Percentiles rank a stretch among this genome's conserved stretches.
phyloP scores from a whole-genome alignment of 1,140 invertebrate genomes.

The Hycleus cichorii region DNA sequence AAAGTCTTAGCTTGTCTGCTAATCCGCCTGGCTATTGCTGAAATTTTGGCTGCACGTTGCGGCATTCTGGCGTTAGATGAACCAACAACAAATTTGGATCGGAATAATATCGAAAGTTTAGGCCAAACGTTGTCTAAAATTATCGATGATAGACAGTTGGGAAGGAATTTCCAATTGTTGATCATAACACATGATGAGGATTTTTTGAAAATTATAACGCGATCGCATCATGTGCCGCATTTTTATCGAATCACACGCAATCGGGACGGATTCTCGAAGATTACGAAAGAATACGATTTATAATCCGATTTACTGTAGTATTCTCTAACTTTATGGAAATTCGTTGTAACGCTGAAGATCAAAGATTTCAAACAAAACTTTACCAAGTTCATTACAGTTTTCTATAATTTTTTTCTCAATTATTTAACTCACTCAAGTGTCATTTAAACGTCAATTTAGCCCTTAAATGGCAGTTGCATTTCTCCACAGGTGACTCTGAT shows the following conservation, averaged over 20 bases:
- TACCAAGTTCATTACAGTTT: too few relatives aligned
- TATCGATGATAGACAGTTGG: conserved; percentile 52
- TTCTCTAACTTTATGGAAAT: neutral
- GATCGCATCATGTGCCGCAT: conserved; percentile 58
- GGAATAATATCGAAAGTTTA: conserved; percentile 82
- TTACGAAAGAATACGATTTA: conserved; percentile 37
- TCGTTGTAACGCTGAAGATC: too few relatives aligned
- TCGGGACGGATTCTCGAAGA: conserved; percentile 49
- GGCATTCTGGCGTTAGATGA: conserved; percentile 95
- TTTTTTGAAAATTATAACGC: conserved; percentile 72
- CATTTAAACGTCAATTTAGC: too few relatives aligned
- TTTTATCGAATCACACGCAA: conserved; percentile 66
- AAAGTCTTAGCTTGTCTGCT: conserved; percentile 90
- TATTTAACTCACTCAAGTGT: too few relatives aligned
- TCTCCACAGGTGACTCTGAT: too few relatives aligned
- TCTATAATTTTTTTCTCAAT: too few relatives aligned
- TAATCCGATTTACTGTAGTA: neutral
- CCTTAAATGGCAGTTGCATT: too few relatives aligned
- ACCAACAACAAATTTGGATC: conserved; percentile 97
- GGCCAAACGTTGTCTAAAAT: conserved; percentile 74
- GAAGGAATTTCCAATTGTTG: conserved; percentile 89
- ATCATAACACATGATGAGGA: conserved; percentile 97
- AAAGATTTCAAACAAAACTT: too few relatives aligned
- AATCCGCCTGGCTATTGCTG: conserved; percentile 92
- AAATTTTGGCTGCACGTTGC: conserved; percentile 89